phyloP scores from a whole-genome alignment of 2,797 vertebrate species.

The Gallinago solitaria region DNA sequence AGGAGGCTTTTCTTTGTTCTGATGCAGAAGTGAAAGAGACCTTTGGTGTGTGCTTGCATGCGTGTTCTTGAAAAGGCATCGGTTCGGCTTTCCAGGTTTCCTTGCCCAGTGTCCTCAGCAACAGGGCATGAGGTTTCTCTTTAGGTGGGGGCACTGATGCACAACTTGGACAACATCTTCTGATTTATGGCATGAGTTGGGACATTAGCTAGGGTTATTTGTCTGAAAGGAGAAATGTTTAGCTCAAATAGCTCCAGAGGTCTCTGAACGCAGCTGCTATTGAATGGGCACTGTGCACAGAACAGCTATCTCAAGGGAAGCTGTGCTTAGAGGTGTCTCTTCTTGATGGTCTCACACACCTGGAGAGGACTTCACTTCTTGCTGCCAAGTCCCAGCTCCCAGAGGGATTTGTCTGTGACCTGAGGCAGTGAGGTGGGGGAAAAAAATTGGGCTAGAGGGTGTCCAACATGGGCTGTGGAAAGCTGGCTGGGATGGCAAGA shows the following conservation, averaged over 20 bases:
- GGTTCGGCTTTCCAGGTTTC: constrained; percentile 12
- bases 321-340: neutral
- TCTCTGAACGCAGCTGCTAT: neutral
- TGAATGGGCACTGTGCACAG: no score
- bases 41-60: neutral
- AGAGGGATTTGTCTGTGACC: neutral
- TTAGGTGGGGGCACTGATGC: fast-evolving
- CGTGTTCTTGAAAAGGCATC: neutral
- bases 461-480: neutral
- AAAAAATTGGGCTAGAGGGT: neutral
- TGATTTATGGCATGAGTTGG: neutral
- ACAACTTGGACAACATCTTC: neutral
- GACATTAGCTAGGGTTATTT: neutral
- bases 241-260: neutral
- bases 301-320: neutral
- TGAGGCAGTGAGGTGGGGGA: fast-evolving
- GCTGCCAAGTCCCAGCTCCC: neutral
- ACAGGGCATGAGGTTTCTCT: neutral
- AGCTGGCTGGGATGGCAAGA: neutral
- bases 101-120: neutral
- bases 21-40: constrained; percentile 35
- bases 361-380: neutral
- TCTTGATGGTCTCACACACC: neutral
- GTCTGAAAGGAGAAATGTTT: neutral
- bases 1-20: neutral